Base-by-base conservation (phyloP, 2,113 vertebrate genomes). In the Rhineura floridana region DNA sequence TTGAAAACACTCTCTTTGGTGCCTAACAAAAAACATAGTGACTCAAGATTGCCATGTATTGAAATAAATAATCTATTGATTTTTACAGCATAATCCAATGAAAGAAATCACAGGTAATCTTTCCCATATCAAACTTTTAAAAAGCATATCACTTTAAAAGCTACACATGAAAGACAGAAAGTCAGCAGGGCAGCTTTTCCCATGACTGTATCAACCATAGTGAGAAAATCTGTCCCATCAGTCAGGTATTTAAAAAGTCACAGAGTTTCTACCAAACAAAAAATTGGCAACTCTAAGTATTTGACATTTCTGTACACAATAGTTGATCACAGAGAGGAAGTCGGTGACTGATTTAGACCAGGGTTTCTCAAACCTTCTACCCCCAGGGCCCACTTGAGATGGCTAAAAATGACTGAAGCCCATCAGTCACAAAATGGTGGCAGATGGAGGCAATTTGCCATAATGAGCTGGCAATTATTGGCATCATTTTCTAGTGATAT, bases 21-120 rank as follows among this genome's bases (percentile, higher is more conserved):
- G 87, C 70, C 89, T 90, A 81, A 89, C 25, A 23, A 62, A 81
- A 30, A 81, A 90, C 78, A n/a, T 39, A 92, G 85, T 70, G 17
- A 0, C 23, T 80, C 76, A 9, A 72, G 42, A 81, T 65, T 1
- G 0, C 73, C 44, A 23, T 30, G 13, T 55, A 82, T 78, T 19
- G 42, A 28, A 63, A 91, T 82, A 36, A 80, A 23, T 44, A 85
- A 79, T 85, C 23, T 80, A 85, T 65, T 33, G 30, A 83, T 36
- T 70, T 36, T 70, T 36, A 70, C 19, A 70, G 46, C 4, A 39
- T n/a, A n/a, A 55, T 23, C 30, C 23, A 76, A 44, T 46, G 19
- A 11, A 62, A 33, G 9, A 2, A 10, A 19, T 81, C 19, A 70
- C 67, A 62, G 52, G 39, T 19, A 81, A 81, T 39, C 48, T 39